phyloP scores from a whole-genome alignment of 1,140 invertebrate genomes.

The Drosophila albomicans region DNA sequence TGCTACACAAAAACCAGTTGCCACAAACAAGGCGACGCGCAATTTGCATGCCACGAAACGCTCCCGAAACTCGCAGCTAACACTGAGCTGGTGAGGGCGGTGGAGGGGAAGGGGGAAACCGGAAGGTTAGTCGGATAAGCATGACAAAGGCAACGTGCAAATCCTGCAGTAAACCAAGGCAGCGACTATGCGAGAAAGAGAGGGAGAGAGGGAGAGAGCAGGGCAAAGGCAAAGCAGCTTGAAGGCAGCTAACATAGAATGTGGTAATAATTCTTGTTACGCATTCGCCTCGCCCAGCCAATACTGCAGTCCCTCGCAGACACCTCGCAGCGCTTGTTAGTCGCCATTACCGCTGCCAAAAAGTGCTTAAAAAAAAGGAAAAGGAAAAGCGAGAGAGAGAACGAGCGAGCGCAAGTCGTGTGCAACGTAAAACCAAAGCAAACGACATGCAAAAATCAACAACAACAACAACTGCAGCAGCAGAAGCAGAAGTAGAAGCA shows the following conservation, averaged over 20 bases:
- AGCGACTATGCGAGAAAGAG: no score
- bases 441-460: conserved; percentile 71
- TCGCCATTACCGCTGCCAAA: conserved; percentile 29
- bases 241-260: conserved; percentile 46
- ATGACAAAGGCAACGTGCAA: conserved; percentile 62
- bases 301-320: background rate
- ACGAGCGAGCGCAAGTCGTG: background rate
- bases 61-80: background rate
- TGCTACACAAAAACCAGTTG: conserved; percentile 52
- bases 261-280: conserved; percentile 74
- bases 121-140: conserved; percentile 45
- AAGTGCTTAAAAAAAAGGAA: conserved; percentile 29
- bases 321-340: conserved; percentile 3
- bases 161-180: conserved; percentile 32
- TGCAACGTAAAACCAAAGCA: conserved; percentile 47
- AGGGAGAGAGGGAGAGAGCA: background rate
- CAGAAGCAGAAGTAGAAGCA: no score
- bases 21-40: conserved; percentile 53
- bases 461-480: background rate
- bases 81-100: no score
- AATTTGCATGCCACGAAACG: conserved; percentile 65
- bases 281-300: conserved; percentile 42
- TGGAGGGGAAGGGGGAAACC: no score
- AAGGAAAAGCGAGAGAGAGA: background rate
- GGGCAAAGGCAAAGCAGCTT: background rate